Percentiles rank a stretch among this genome's conserved stretches.
These are phyloP conservation scores for Onychomys torridus DNA, from an alignment of 2,797 vertebrate genomes.

Conservation along the genomic window DNA sequence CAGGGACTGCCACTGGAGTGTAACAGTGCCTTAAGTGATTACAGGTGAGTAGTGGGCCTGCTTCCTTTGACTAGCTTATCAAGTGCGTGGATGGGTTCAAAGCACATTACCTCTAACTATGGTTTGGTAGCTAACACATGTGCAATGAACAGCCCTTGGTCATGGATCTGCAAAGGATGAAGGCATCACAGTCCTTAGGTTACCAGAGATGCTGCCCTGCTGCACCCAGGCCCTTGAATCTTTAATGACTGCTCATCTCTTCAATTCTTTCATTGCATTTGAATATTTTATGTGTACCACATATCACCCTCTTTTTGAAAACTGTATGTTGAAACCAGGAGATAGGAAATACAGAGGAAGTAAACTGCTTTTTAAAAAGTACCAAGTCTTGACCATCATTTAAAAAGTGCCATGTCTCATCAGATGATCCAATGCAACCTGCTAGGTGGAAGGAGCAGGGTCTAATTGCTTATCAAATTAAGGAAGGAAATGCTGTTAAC, in stretches of 20 bases:
- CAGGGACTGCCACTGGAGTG: not conserved
- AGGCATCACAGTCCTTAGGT: not conserved
- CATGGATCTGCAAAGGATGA: not conserved
- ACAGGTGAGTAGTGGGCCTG: not conserved
- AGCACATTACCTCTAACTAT: not conserved
- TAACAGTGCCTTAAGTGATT: not conserved
- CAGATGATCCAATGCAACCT: slow-evolving; percentile 61
- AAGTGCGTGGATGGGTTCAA: not conserved
- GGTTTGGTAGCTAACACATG: not conserved
- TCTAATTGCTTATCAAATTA: not conserved
- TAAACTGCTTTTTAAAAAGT: not conserved
- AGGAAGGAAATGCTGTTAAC: not conserved
- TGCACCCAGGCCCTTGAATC: not conserved
- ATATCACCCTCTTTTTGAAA: not conserved
- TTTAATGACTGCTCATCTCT: not conserved
- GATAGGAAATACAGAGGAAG: not conserved
- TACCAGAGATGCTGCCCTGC: not conserved
- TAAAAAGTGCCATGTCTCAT: not conserved
- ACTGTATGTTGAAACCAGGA: not conserved
- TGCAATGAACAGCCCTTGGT: accelerated
- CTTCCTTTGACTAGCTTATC: not conserved
- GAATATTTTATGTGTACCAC: not conserved
- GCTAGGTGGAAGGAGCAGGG: not conserved
- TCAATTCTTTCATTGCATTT: not conserved
- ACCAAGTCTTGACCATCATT: not conserved